These are phyloP conservation scores for Pteronotus mesoamericanus DNA, from an alignment of 2,797 vertebrate species.

Conservation along the genomic window DNA sequence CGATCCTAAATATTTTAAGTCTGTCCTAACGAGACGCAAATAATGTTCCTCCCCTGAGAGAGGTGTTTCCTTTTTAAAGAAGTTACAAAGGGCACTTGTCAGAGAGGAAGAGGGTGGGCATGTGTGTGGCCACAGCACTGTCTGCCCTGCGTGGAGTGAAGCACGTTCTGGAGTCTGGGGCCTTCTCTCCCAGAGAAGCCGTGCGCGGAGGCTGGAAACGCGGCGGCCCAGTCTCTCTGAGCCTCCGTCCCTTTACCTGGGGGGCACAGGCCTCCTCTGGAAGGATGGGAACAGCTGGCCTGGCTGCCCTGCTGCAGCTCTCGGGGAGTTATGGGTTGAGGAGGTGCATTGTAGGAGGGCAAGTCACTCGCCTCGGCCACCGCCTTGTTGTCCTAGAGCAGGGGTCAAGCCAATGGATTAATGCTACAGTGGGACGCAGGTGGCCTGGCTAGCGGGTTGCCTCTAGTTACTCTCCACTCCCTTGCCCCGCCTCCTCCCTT, in stretches of 20 bases:
- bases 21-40: constrained; percentile 40
- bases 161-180: neutral
- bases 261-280: neutral
- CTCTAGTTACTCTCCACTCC: neutral
- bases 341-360: neutral
- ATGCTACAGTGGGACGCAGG: neutral
- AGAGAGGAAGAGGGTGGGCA: neutral
- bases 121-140: neutral
- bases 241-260: neutral
- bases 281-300: neutral
- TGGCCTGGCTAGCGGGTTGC: neutral
- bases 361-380: neutral
- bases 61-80: constrained; percentile 50
- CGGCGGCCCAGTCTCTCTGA: neutral
- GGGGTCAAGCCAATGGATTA: neutral
- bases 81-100: constrained; percentile 59
- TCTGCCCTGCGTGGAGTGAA: neutral
- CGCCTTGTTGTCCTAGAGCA: neutral
- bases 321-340: neutral
- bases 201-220: rapidly evolving
- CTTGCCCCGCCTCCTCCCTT: neutral
- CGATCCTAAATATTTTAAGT: constrained; percentile 29
- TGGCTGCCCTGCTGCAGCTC: neutral
- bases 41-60: neutral
- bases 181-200: neutral